Base-by-base conservation (phyloP, 2,113 vertebrate genomes). In the Neolamprologus modestus region DNA sequence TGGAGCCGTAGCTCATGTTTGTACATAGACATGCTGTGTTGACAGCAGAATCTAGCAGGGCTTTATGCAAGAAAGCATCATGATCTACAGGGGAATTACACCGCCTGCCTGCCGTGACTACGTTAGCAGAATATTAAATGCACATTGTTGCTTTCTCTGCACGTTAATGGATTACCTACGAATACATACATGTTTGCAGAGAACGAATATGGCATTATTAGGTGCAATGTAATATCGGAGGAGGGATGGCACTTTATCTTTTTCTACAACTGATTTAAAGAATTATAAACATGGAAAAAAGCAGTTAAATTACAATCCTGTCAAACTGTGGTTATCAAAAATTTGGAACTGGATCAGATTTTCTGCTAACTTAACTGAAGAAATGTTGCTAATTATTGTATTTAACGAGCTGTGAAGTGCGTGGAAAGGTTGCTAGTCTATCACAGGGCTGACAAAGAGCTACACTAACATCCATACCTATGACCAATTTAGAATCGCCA, bases 11-110 rank as follows among this genome's bases (percentile, higher is more conserved):
- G 24, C 87, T 83, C 11, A 17, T 94, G 86, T 94, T 92, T 93
- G 89, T 84, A 89, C 79, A 90, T 73, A 84, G 90, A 92, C 87
- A 55, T 88, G 84, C 55, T 84, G 53, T 91, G 90, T 84, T 94
- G 83, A 93, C 85, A 85, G 80, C 71, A 33, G 86, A 88, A 66
- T 92, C 31, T 82, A 83, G 61, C 63, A 16, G 26, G 45, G 82
- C 63, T 89, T 90, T 73, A 71, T 84, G 66, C 19, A 71, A 28
- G 83, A 53, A 71, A 53, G 68, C 83, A 40, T 54, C 37, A 37
- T 86, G 78, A 84, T 91, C 85, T 90, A 42, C 79, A 54, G 68
- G 37, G 83, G 63, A 85, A 79, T 88, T 31, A 88, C 16, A 28
- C 47, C 5, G 31, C 76, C 81, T 91, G 45, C 76, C 83, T 90